Evolutionary conservation across 2,113 vertebrate species (phyloP).

Genomic region (Cathartes aura): DNA sequence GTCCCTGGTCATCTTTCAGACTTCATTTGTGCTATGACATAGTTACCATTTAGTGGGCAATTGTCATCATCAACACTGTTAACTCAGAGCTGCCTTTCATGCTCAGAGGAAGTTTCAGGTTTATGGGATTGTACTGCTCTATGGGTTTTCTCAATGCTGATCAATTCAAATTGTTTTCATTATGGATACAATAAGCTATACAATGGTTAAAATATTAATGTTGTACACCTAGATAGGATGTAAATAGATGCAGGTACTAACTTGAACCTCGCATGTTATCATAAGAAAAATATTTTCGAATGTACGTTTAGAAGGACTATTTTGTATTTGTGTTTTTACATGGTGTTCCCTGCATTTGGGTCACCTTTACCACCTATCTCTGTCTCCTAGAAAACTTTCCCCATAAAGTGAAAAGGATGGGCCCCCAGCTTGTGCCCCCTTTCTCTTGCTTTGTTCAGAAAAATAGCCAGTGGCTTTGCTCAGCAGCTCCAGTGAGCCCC

Average conservation of each 20-base stretch:
- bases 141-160: not conserved
- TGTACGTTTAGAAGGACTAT: not conserved
- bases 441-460: not conserved
- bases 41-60: not conserved
- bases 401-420: not conserved
- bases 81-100: not conserved
- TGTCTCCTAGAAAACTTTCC: not conserved
- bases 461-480: not conserved
- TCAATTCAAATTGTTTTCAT: not conserved
- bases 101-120: not conserved
- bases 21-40: not conserved
- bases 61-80: not conserved
- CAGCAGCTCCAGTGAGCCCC: not conserved
- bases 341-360: not conserved
- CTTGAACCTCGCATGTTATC: not conserved
- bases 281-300: not conserved
- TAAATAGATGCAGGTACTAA: not conserved
- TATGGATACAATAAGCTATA: not conserved
- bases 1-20: not conserved
- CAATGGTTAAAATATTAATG: not conserved
- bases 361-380: not conserved
- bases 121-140: not conserved
- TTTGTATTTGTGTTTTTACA: not conserved
- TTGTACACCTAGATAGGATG: not conserved
- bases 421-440: not conserved